Base-by-base conservation (phyloP, 1,140 invertebrate species). In the Drosophila yakuba region DNA sequence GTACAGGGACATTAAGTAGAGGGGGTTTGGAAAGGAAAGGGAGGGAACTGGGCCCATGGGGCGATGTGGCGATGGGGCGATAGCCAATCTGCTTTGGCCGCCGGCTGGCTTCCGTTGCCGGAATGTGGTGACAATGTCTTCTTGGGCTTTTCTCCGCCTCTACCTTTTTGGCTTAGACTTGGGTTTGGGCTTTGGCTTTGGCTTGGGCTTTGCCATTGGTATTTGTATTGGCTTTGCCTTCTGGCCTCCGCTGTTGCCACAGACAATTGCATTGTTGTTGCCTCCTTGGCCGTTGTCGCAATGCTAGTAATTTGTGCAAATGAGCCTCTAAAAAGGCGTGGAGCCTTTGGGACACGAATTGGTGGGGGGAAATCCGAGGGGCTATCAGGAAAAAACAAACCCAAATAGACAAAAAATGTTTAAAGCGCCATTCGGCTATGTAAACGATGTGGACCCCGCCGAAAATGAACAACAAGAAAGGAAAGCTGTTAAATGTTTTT, bases 271-370 rank as follows among this genome's bases (percentile, higher is more conserved):
- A 86, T 69, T 74, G 80, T 62, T 66, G 77, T 51, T 62, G 64
- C 47, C 59, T 71, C 64, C 67, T 59, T 74, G 57, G 74, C 48
- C 78, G 41, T 76, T 86, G 82, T 86, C 75, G 83, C 83, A 88
- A 88, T 86, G 83, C 74, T 66, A 83, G 83, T 86, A 86, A 86
- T 86, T 86, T 86, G 83, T 86, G 83, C 83, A 86, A 86, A 86
- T 86, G 83, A 86, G 83, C 83, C 83, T 89, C 79, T 79, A 79
- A 86, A 63, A 86, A 78, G 69, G 82, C 82, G 63, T 63, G 72
- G 63, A 63, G 68, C 74, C 60, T 55, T 54, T 63, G 48, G 35
- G 78, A 52, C 69, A 55, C 69, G 52, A 67, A 57, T 41, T 15
- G 10, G 17, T 0, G 43, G 8, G 59, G 10, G 44, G 32, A 4